These are phyloP conservation scores for Aphelocoma californica DNA, from an alignment of 2,797 vertebrate genomes.

Conservation along the genomic window DNA sequence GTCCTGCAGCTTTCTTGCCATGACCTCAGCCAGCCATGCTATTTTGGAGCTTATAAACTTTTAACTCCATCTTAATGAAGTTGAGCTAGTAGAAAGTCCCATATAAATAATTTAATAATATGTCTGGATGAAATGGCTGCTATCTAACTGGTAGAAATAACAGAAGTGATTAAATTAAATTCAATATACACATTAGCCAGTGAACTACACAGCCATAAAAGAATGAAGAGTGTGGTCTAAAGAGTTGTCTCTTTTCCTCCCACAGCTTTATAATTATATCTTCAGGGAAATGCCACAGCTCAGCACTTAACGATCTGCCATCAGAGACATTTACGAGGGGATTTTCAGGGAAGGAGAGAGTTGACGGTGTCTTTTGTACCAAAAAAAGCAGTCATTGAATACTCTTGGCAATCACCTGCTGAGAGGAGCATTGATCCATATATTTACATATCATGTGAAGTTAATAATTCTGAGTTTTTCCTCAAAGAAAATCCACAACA, in stretches of 20 bases:
- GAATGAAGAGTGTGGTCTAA: conserved; percentile 48
- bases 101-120: conserved; percentile 62
- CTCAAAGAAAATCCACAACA: not conserved
- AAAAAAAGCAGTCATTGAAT: not conserved
- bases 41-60: conserved; percentile 38
- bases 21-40: not conserved
- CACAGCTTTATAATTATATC: conserved; percentile 53
- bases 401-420: not conserved
- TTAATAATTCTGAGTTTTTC: not conserved
- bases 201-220: conserved; percentile 53
- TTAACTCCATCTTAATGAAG: conserved; percentile 40
- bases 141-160: conserved; percentile 60
- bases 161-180: conserved; percentile 63
- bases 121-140: conserved; percentile 49
- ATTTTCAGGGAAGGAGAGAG: conserved; percentile 45
- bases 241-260: conserved; percentile 56
- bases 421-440: not conserved
- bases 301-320: conserved; percentile 66
- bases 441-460: conserved; percentile 14
- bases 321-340: conserved; percentile 52
- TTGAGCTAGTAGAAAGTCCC: conserved; percentile 5
- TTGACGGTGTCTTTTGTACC: conserved; percentile 32
- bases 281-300: conserved; percentile 60
- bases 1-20: accelerated
- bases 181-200: conserved; percentile 53